Percentiles rank a stretch among this genome's conserved stretches.
Conservation (phyloP, 2,797 vertebrate genomes). For the Urophycis tenuis region DNA sequence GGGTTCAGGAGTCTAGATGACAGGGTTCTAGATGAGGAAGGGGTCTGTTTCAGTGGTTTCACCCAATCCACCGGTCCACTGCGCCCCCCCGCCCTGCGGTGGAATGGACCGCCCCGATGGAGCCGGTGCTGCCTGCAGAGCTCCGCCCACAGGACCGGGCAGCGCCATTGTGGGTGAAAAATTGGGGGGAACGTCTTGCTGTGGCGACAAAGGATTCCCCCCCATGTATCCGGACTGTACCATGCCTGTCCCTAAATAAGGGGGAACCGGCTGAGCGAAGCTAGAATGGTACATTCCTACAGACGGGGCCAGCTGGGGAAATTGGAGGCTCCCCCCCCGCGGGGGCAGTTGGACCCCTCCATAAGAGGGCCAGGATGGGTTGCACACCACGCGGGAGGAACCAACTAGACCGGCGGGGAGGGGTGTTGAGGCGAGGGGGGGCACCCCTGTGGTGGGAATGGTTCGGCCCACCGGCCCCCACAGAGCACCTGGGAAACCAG, state of each 20-base stretch:
- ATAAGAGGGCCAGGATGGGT: conserved; percentile 7
- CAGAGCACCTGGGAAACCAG: conserved; percentile 56
- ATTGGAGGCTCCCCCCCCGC: not conserved
- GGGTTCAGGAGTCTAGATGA: not conserved
- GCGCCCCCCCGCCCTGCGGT: conserved; percentile 5
- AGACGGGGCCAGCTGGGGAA: conserved; percentile 10
- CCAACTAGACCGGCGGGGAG: conserved; percentile 26
- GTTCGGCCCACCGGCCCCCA: conserved; percentile 29
- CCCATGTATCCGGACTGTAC: conserved; percentile 6
- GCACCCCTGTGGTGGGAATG: conserved; percentile 28
- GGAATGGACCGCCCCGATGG: conserved; percentile 8
- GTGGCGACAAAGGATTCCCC: conserved; percentile 19
- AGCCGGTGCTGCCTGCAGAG: conserved; percentile 14
- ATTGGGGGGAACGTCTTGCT: not conserved
- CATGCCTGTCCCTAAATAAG: conserved; percentile 13
- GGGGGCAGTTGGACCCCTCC: conserved; percentile 13
- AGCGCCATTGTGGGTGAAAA: conserved; percentile 20
- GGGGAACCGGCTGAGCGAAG: conserved; percentile 18
- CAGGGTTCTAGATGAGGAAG: conserved; percentile 46
- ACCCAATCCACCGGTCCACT: conserved; percentile 9
- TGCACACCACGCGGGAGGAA: conserved; percentile 19
- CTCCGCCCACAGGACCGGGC: conserved; percentile 23
- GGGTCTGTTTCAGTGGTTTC: conserved; percentile 37
- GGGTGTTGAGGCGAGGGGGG: conserved; percentile 20
- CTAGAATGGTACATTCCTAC: conserved; percentile 21